phyloP scores from a whole-genome alignment of 2,113 vertebrate species.

The Microtus oregoni region DNA sequence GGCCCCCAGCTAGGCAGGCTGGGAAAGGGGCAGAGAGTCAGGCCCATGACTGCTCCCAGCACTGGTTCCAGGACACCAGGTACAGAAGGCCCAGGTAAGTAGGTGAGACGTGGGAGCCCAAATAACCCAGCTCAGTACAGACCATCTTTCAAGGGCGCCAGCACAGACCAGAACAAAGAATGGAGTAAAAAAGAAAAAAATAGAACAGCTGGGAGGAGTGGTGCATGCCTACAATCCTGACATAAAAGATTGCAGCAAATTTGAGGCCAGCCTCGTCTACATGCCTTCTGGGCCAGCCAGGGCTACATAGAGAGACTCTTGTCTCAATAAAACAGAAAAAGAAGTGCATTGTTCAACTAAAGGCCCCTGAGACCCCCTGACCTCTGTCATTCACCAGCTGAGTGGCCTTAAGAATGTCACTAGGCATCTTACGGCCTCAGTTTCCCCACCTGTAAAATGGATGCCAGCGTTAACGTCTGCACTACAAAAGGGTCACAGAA shows the following conservation, averaged over 20 bases:
- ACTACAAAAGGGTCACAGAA: fast-evolving
- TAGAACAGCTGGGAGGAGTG: neutral
- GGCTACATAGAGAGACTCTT: neutral
- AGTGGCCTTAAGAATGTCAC: neutral
- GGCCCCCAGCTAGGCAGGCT: neutral
- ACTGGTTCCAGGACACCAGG: neutral
- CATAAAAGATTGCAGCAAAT: neutral
- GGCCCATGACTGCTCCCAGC: neutral
- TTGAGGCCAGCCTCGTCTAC: neutral
- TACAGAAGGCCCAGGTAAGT: neutral
- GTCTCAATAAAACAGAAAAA: neutral
- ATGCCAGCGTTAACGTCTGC: neutral
- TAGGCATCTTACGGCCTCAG: neutral
- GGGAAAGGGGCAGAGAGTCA: neutral
- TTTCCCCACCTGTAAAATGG: neutral
- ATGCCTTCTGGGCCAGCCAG: neutral
- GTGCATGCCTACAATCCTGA: neutral
- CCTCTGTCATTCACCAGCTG: neutral
- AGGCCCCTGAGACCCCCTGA: neutral
- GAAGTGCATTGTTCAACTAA: fast-evolving
- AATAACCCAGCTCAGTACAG: too few relatives aligned
- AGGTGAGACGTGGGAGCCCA: neutral
- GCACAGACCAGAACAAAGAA: neutral
- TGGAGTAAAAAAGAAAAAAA: neutral
- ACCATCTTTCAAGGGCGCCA: neutral